Conservation (phyloP, 2,888 invertebrate species). For the Orthosia gracilis region DNA sequence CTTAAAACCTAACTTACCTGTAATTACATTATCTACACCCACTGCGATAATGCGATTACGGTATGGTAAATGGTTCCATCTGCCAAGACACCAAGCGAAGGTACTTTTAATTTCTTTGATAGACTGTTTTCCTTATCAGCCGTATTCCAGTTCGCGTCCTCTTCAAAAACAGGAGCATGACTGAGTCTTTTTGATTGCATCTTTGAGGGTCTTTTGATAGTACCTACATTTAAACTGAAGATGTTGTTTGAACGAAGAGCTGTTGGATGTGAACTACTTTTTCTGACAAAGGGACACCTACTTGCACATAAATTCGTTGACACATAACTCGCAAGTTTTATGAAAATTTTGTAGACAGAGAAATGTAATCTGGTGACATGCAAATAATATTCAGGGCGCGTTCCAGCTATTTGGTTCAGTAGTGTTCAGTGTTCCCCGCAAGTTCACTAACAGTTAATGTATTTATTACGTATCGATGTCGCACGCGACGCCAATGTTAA, state of each 20-base stretch:
- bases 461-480: constrained; percentile 74
- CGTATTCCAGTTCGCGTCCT: constrained; percentile 66
- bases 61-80: constrained; percentile 36
- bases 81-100: constrained; percentile 51
- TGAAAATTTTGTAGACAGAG: constrained; percentile 27
- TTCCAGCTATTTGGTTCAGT: constrained; percentile 42
- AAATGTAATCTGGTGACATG: constrained; percentile 47
- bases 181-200: constrained; percentile 64
- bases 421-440: constrained; percentile 39
- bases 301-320: constrained; percentile 23
- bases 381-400: constrained; percentile 52
- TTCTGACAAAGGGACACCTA: constrained; percentile 16
- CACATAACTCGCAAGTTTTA: constrained; percentile 34
- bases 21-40: not conserved
- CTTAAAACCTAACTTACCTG: not conserved
- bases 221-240: constrained; percentile 48
- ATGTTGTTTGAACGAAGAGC: constrained; percentile 42
- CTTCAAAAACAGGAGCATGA: constrained; percentile 61
- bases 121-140: constrained; percentile 64
- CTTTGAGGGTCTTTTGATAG: constrained; percentile 53
- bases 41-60: constrained; percentile 10
- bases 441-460: constrained; percentile 65
- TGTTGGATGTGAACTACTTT: constrained; percentile 46
- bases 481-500: constrained; percentile 76
- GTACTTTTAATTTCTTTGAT: constrained; percentile 68